Percentiles rank a stretch among this genome's conserved stretches.
Evolutionary conservation across 2,113 vertebrate genomes (phyloP).

Genomic region (Nesogale talazaci): DNA sequence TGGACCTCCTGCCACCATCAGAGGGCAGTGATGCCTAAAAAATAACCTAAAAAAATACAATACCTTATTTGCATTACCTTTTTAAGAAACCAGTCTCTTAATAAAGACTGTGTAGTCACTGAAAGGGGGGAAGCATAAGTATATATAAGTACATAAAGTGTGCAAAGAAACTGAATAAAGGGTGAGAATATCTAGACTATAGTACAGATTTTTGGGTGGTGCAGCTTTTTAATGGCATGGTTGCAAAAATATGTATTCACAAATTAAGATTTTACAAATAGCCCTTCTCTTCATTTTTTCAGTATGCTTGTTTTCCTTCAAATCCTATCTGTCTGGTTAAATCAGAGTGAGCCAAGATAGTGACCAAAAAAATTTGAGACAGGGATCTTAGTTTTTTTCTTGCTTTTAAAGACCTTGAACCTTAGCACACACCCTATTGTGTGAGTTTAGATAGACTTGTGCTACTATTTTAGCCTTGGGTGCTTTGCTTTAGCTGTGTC

Average conservation of each 20-base stretch:
- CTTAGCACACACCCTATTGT: conserved; percentile 64
- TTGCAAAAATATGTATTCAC: background rate
- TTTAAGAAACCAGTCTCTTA: background rate
- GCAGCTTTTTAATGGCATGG: too few relatives aligned
- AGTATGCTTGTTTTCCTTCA: conserved; percentile 49
- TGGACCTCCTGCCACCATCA: too few relatives aligned
- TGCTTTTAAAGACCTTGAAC: conserved; percentile 48
- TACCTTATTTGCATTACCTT: background rate
- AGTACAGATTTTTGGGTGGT: too few relatives aligned
- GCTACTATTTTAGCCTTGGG: conserved; percentile 62
- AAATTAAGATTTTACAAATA: conserved; percentile 26
- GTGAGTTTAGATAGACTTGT: conserved; percentile 71
- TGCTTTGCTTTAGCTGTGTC: conserved; percentile 56
- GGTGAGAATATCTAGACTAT: too few relatives aligned
- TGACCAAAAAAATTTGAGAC: conserved; percentile 31
- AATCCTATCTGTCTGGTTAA: conserved; percentile 11
- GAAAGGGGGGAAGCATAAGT: background rate
- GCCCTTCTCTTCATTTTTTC: background rate
- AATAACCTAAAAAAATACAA: too few relatives aligned
- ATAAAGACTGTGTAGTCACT: background rate
- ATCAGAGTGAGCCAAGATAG: conserved; percentile 25
- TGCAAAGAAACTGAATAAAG: too few relatives aligned
- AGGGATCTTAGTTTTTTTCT: conserved; percentile 10
- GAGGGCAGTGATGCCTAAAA: too few relatives aligned
- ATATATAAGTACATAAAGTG: background rate